Evolutionary conservation across 2,797 vertebrate genomes (phyloP), one percentile per base, ranked within the genome.

Genomic region (Oophaga sylvatica): DNA sequence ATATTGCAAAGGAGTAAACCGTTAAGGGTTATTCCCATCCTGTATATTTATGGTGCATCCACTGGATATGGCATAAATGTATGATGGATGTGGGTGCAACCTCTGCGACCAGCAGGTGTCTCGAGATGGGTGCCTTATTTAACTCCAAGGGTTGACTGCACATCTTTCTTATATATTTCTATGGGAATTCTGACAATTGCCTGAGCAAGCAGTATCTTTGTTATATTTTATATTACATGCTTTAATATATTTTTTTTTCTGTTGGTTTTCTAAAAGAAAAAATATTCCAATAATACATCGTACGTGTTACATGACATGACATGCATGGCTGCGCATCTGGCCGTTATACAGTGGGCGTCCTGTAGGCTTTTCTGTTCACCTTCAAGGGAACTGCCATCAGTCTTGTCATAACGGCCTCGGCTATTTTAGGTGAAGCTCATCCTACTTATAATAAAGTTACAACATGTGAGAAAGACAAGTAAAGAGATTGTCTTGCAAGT

Each of bases 301-400:
- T 7, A 59, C 15, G 8, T 65, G 22, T 26, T 10, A 73, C 17
- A 12, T n/a, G 80, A 9, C 68, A 5, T n/a, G 59, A 81, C 77
- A 59, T n/a, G 73, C 67, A 29, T 41, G 68, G 31, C 77, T 71
- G 62, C 35, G 53, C 22, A 59, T 62, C n/a, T 62, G 78, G 73
- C 79, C n/a, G 85, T 87, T 87, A 73, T 29, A 20, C 35, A 29
- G 85, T 87, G 85, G 78, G 85, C 60, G 79, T 81, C 68, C 65
- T 80, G 85, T 86, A 80, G 77, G 77, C 22, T 78, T 45, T 53
- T 70, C 65, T 48, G 31, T 41, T 56, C 56, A 6, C 45, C 83
- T 57, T 76, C 70, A 20, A 20, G 20, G 6, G 35, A 85, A 70
- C 77, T 70, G 76, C 10, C 29, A 20, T 68, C 63, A 35, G 62